Percentiles rank a stretch among this genome's conserved stretches.
phyloP scores from a whole-genome alignment of 2,888 invertebrate species.

The Drosophila nr. perissopoda region DNA sequence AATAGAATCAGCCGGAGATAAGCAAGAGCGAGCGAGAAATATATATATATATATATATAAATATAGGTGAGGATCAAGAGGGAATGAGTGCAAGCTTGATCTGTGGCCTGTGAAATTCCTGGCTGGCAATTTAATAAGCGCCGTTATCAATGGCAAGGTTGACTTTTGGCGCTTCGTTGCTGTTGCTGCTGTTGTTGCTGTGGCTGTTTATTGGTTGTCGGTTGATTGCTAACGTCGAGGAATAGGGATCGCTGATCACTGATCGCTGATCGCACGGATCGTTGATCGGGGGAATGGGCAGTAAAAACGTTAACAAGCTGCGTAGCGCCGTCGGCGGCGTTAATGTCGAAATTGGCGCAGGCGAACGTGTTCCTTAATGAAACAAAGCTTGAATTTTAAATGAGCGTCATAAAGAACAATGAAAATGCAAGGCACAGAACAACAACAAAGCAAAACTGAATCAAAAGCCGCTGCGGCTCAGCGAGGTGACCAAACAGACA shows the following conservation, averaged over 20 bases:
- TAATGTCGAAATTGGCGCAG: conserved; percentile 77
- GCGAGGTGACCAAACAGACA: conserved; percentile 17
- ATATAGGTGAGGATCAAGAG: neutral
- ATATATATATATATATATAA: neutral
- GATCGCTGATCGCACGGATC: conserved; percentile 26
- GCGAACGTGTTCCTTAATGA: conserved; percentile 78
- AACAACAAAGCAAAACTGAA: conserved; percentile 60
- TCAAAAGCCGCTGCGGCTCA: conserved; percentile 48
- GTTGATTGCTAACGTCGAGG: conserved; percentile 49
- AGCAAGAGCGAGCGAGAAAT: neutral
- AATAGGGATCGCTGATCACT: conserved; percentile 15
- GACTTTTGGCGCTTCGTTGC: conserved; percentile 38
- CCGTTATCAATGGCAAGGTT: conserved; percentile 40
- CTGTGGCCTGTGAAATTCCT: conserved; percentile 25
- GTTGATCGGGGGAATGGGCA: conserved; percentile 27
- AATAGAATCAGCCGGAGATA: conserved; percentile 8
- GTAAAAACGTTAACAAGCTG: conserved; percentile 78
- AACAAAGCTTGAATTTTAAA: conserved; percentile 83
- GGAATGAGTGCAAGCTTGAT: neutral
- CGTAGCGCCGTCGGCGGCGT: conserved; percentile 79
- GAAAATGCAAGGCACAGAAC: conserved; percentile 65
- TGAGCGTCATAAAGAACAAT: conserved; percentile 83
- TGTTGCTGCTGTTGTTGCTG: conserved; percentile 20
- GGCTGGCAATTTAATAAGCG: conserved; percentile 24
- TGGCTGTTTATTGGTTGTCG: conserved; percentile 39